Base-by-base conservation (phyloP, 1,140 invertebrate genomes). In the Drosophila nannoptera region DNA sequence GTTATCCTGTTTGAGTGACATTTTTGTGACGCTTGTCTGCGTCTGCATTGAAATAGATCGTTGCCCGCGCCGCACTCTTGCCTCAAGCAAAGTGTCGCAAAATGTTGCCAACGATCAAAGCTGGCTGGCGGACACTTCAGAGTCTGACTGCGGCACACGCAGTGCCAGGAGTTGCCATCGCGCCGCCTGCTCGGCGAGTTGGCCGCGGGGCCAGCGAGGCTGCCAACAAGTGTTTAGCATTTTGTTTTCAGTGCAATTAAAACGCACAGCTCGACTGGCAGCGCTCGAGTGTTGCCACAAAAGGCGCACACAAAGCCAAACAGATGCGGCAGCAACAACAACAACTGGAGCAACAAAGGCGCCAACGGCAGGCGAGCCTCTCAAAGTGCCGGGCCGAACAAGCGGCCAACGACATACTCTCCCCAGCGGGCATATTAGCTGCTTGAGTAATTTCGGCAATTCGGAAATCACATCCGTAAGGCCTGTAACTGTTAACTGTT, bases 231-330 rank as follows among this genome's bases (percentile, higher is more conserved):
- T 83, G 80, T 84, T 83, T 84, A 84, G 80, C 73, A 72, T 84
- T 83, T 84, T 84, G 80, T 84, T 84, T 83, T 74, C 73, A 84
- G 69, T 84, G 80, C 80, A 83, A 83, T 83, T 83, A 83, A 83
- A 83, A 83, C 62, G 58, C 55, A 22, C 66, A 68, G 64, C 74
- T 69, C 55, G 33, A 45, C 59, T 76, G 69, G 52, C 61, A 53
- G 49, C 49, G 48, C 62, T 71, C 67, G 63, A 78, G 72, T 78
- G 72, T 63, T 63, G 53, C 65, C 80, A 84, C 80, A 80, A 78
- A 84, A 78, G 78, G 73, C 65, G 62, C 73, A 55, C 61, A 69
- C 64, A 73, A 73, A 73, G 63, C 63, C 63, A 67, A 67, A 36
- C 67, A 69, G 59, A 54, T 62, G 45, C 49, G 22, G 31, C 42